Conservation (phyloP, 2,113 vertebrate species). For the Sciurus niger region DNA sequence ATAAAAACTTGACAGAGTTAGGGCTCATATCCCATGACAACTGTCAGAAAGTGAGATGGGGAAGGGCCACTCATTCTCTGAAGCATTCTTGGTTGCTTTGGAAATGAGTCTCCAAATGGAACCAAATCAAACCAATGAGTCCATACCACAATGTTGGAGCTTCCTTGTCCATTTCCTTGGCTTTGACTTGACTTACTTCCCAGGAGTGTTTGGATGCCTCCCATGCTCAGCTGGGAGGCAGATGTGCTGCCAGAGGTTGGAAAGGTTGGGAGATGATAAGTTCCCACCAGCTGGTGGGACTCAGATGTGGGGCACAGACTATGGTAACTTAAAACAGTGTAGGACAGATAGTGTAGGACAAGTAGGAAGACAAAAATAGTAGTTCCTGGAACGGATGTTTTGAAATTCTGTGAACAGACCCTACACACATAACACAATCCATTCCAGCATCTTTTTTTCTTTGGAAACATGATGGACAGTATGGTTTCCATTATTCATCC, state of each 20-base stretch:
- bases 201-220: background rate
- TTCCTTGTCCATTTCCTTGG: too few species aligned
- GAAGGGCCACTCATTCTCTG: background rate
- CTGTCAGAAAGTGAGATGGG: slow-evolving; percentile 66
- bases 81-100: slow-evolving; percentile 71
- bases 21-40: slow-evolving; percentile 57
- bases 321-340: background rate
- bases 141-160: background rate
- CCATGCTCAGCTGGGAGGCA: too few species aligned
- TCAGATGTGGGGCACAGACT: background rate
- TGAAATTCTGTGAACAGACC: slow-evolving; percentile 50
- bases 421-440: background rate
- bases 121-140: background rate
- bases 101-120: slow-evolving; percentile 72
- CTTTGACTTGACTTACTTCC: background rate
- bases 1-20: slow-evolving; percentile 62
- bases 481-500: background rate
- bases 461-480: background rate
- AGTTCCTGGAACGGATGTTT: background rate
- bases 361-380: background rate
- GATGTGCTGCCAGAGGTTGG: background rate
- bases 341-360: background rate
- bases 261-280: too few species aligned
- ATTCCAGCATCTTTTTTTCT: background rate
- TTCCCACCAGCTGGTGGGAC: too few species aligned